A percentile compares a stretch with the other conserved stretches of the same genome.
These are phyloP conservation scores for Yponomeuta malinellus DNA, from an alignment of 2,888 invertebrate genomes.

Conservation along the genomic window DNA sequence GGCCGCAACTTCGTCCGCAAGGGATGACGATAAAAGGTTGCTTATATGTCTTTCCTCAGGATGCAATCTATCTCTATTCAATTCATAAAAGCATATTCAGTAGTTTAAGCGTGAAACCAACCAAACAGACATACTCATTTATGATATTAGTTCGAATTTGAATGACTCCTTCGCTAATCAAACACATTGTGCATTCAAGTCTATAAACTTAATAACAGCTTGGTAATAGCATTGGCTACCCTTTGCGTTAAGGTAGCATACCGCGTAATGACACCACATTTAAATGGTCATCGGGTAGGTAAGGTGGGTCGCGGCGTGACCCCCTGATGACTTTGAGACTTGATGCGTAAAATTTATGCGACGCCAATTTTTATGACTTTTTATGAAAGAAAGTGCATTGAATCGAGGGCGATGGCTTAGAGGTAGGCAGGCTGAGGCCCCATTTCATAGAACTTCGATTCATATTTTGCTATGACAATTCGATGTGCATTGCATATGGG, in stretches of 20 bases:
- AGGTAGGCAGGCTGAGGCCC: too few relatives aligned
- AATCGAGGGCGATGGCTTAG: not conserved
- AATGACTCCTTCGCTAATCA: not conserved
- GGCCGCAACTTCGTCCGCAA: too few relatives aligned
- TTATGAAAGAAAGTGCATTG: not conserved
- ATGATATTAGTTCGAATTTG: too few relatives aligned
- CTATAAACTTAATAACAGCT: slow-evolving; percentile 2
- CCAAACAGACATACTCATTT: too few relatives aligned
- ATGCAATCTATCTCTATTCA: too few relatives aligned
- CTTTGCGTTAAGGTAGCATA: slow-evolving; percentile 26
- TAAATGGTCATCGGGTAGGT: slow-evolving; percentile 13
- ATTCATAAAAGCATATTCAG: too few relatives aligned
- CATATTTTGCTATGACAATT: too few relatives aligned
- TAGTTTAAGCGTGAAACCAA: too few relatives aligned
- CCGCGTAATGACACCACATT: slow-evolving; percentile 26
- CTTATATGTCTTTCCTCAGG: too few relatives aligned
- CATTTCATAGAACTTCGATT: too few relatives aligned
- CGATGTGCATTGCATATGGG: too few relatives aligned
- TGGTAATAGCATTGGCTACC: slow-evolving; percentile 3
- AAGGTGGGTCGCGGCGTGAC: not conserved
- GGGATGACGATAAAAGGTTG: too few relatives aligned
- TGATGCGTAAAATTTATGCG: slow-evolving; percentile 43
- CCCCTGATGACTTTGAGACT: not conserved
- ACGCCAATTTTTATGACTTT: slow-evolving; percentile 18
- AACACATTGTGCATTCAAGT: not conserved